phyloP scores from a whole-genome alignment of 1,140 invertebrate genomes.

The Phymastichus coffea region DNA sequence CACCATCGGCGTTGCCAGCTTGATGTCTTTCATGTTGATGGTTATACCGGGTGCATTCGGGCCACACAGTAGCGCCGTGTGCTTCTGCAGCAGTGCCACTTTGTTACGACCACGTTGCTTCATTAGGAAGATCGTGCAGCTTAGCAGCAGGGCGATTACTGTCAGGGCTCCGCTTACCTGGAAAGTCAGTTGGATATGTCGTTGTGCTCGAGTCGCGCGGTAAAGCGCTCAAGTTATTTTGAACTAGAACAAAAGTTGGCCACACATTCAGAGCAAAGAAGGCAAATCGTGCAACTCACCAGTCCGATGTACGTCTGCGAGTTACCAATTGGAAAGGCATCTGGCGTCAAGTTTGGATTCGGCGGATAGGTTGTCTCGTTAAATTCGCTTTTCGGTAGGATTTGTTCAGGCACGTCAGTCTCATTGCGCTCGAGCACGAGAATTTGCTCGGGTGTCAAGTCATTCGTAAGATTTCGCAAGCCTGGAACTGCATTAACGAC shows the following conservation, averaged over 20 bases:
- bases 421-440: slow-evolving; percentile 37
- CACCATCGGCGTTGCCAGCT: slow-evolving; percentile 60
- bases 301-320: slow-evolving; percentile 71
- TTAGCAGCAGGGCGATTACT: slow-evolving; percentile 68
- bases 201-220: no score
- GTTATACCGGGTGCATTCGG: slow-evolving; percentile 58
- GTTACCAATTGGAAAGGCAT: slow-evolving; percentile 66
- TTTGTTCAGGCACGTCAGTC: slow-evolving; percentile 33
- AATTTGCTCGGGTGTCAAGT: slow-evolving; percentile 50
- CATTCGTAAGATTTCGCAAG: slow-evolving; percentile 53
- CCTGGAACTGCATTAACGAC: slow-evolving; percentile 48
- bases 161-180: slow-evolving; percentile 78
- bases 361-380: slow-evolving; percentile 47
- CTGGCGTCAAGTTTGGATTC: slow-evolving; percentile 59
- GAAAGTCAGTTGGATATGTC: neutral
- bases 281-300: neutral
- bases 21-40: slow-evolving; percentile 69
- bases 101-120: slow-evolving; percentile 72
- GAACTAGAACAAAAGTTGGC: no score
- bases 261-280: no score
- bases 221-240: no score
- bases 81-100: slow-evolving; percentile 68
- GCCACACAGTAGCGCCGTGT: slow-evolving; percentile 59
- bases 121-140: slow-evolving; percentile 69
- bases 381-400: slow-evolving; percentile 30